Evolutionary conservation across 2,888 invertebrate genomes (phyloP).

Genomic region (Plusia festucae): DNA sequence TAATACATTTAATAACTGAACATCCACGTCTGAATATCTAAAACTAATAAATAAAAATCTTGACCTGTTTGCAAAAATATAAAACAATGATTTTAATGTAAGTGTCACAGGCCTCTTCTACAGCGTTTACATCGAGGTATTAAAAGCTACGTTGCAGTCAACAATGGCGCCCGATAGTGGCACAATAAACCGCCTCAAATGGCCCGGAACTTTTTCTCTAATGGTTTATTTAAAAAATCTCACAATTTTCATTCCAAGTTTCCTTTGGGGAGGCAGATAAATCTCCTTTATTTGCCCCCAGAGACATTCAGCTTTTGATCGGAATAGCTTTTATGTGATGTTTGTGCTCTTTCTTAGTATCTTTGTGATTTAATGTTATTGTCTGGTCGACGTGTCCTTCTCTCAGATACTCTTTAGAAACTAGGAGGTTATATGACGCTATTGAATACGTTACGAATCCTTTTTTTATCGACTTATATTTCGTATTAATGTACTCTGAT

Average conservation of each 20-base stretch:
- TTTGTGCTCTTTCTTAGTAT: constrained; percentile 82
- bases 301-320: constrained; percentile 86
- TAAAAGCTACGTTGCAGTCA: constrained; percentile 75
- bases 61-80: too few species aligned
- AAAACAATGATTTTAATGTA: constrained; percentile 2
- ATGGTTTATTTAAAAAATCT: constrained; percentile 88
- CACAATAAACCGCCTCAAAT: constrained; percentile 87
- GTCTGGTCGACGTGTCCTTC: constrained; percentile 75
- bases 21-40: too few species aligned
- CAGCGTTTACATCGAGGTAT: constrained; percentile 52
- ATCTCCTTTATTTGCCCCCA: constrained; percentile 83
- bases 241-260: constrained; percentile 86
- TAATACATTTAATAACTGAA: too few species aligned
- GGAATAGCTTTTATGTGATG: constrained; percentile 87
- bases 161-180: constrained; percentile 84
- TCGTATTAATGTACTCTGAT: constrained; percentile 61
- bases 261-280: constrained; percentile 81
- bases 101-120: constrained; percentile 37
- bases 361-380: constrained; percentile 82
- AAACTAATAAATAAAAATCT: too few species aligned
- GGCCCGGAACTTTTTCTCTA: constrained; percentile 88
- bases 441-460: constrained; percentile 61
- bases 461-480: constrained; percentile 60
- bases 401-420: constrained; percentile 66
- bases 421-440: constrained; percentile 57